Conservation (phyloP, 1,140 invertebrate genomes). For the Papilio glaucus region DNA sequence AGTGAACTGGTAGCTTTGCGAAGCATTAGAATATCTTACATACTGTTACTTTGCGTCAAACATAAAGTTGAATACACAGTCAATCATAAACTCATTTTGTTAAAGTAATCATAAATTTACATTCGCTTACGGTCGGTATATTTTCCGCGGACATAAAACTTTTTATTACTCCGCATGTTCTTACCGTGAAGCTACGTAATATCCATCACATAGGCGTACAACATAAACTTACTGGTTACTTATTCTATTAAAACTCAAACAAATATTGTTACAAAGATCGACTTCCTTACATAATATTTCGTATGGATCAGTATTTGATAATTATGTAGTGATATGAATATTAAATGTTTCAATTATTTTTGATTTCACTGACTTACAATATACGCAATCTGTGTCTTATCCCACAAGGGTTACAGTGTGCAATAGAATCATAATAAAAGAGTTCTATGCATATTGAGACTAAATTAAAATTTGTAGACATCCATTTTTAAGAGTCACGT, state of each 20-base stretch:
- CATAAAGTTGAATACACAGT: constrained; percentile 6
- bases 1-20: no score
- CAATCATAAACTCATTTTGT: constrained; percentile 26
- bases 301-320: no score
- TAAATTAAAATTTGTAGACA: no score
- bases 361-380: no score
- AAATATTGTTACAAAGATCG: not conserved
- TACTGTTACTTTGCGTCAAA: not conserved
- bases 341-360: no score
- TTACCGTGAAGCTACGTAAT: constrained; percentile 42
- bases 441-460: no score
- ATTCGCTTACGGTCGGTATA: constrained; percentile 23
- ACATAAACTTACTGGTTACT: not conserved
- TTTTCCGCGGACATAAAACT: constrained; percentile 43
- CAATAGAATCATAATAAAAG: no score
- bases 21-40: not conserved
- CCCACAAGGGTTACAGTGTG: no score
- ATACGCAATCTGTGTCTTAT: no score
- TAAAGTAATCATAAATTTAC: constrained; percentile 20
- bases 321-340: no score
- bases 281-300: no score
- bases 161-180: constrained; percentile 42
- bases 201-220: constrained; percentile 39
- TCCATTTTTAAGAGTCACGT: not conserved
- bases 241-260: not conserved